Evolutionary conservation across 2,888 invertebrate genomes (phyloP).

Genomic region (Ischnura elegans): DNA sequence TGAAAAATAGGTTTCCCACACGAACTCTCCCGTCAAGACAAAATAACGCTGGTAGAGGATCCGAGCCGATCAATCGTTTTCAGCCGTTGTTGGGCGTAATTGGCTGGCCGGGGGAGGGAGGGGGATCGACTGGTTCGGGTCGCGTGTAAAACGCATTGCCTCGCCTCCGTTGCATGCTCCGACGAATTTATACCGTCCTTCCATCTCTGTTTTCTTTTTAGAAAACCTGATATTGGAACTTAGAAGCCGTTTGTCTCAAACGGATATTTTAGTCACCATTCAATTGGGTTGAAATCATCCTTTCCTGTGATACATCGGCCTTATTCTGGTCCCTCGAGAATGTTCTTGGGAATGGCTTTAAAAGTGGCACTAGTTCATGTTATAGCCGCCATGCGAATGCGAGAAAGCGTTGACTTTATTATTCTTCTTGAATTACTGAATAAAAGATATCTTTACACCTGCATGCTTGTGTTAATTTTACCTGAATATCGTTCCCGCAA

Average conservation of each 20-base stretch:
- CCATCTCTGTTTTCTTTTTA: slow-evolving; percentile 19
- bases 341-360: too few species aligned
- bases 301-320: too few species aligned
- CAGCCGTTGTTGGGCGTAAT: slow-evolving; percentile 44
- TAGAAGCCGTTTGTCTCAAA: slow-evolving; percentile 37
- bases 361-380: too few species aligned
- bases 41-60: slow-evolving; percentile 13
- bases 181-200: slow-evolving; percentile 35
- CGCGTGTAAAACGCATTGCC: slow-evolving; percentile 57
- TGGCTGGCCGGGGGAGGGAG: slow-evolving; percentile 21
- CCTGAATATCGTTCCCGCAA: too few species aligned
- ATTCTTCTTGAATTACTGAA: too few species aligned
- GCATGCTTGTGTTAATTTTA: too few species aligned
- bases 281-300: too few species aligned
- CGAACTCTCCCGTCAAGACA: background rate
- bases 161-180: slow-evolving; percentile 39
- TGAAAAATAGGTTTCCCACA: slow-evolving; percentile 27
- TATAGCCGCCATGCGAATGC: too few species aligned
- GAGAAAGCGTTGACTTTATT: too few species aligned
- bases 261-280: slow-evolving; percentile 38
- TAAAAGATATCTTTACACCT: too few species aligned
- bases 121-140: background rate
- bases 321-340: too few species aligned
- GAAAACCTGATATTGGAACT: slow-evolving; percentile 57
- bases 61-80: slow-evolving; percentile 44